Evolutionary conservation across 2,797 vertebrate genomes (phyloP).

Genomic region (Oreochromis mossambicus): DNA sequence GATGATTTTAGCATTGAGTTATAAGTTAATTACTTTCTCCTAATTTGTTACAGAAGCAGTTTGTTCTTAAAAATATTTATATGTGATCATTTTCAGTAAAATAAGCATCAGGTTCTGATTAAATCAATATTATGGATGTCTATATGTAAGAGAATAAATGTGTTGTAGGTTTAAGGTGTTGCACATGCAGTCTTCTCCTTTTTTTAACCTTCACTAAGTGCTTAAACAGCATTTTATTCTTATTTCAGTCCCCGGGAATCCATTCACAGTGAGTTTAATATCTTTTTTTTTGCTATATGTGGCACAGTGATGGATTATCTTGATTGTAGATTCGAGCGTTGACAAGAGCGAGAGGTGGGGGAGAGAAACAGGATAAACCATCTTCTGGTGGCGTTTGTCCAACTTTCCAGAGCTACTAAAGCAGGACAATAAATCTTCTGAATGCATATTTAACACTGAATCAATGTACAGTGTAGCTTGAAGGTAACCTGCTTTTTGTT

Average conservation of each 20-base stretch:
- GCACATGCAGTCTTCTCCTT: slow-evolving; percentile 42
- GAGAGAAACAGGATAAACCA: slow-evolving; percentile 15
- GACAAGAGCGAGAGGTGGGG: slow-evolving; percentile 48
- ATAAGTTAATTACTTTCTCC: background rate
- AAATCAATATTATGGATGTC: background rate
- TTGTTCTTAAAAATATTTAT: background rate
- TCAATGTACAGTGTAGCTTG: slow-evolving; percentile 65
- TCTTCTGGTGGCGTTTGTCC: slow-evolving; percentile 52
- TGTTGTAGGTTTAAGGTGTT: slow-evolving; percentile 21
- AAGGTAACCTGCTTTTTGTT: slow-evolving; percentile 69
- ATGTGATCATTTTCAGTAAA: background rate
- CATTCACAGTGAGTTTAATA: slow-evolving; percentile 70
- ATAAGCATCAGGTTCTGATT: background rate
- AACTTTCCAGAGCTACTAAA: slow-evolving; percentile 49
- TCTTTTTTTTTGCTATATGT: slow-evolving; percentile 72
- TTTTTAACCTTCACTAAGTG: slow-evolving; percentile 67
- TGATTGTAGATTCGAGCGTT: slow-evolving; percentile 68
- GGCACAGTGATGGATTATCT: slow-evolving; percentile 77
- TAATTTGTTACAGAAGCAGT: background rate
- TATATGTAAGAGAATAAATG: background rate
- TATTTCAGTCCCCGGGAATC: slow-evolving; percentile 55
- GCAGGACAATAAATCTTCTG: slow-evolving; percentile 71
- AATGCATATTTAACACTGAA: slow-evolving; percentile 71
- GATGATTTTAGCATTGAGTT: background rate
- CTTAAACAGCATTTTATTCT: slow-evolving; percentile 71